phyloP scores from a whole-genome alignment of 2,797 vertebrate species.

The Lutra lutra region DNA sequence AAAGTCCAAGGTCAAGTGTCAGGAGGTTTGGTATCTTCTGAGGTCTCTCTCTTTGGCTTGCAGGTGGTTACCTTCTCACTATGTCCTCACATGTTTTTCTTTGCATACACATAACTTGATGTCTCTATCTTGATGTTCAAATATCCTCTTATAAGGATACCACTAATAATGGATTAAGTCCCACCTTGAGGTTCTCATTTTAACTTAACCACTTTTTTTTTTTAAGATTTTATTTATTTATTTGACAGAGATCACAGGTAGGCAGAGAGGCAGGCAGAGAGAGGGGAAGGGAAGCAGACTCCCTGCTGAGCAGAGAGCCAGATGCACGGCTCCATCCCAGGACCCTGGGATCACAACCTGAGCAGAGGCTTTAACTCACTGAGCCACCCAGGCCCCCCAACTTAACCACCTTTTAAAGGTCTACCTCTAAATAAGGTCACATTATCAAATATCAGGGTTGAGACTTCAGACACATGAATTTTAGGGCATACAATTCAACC shows the following conservation, averaged over 20 bases:
- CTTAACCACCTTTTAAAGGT: background rate
- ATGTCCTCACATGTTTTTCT: background rate
- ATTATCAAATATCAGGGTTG: too few relatives aligned
- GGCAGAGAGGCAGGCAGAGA: too few relatives aligned
- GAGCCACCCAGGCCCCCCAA: background rate
- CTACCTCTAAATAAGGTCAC: too few relatives aligned
- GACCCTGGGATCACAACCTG: too few relatives aligned
- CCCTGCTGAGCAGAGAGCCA: too few relatives aligned
- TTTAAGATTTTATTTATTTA: too few relatives aligned
- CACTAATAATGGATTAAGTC: background rate
- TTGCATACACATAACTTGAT: background rate
- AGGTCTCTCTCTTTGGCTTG: background rate
- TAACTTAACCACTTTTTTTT: background rate
- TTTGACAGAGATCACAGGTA: too few relatives aligned
- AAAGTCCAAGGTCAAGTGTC: background rate
- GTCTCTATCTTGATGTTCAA: background rate
- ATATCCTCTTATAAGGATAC: background rate
- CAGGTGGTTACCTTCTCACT: background rate
- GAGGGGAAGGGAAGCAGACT: too few relatives aligned
- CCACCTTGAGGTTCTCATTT: background rate
- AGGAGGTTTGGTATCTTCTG: background rate
- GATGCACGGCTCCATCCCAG: too few relatives aligned
- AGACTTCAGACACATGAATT: too few relatives aligned
- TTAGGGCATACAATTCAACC: too few relatives aligned
- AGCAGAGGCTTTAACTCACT: too few relatives aligned